phyloP scores from a whole-genome alignment of 2,797 vertebrate genomes.

The Rhabdophis nuchalis region DNA sequence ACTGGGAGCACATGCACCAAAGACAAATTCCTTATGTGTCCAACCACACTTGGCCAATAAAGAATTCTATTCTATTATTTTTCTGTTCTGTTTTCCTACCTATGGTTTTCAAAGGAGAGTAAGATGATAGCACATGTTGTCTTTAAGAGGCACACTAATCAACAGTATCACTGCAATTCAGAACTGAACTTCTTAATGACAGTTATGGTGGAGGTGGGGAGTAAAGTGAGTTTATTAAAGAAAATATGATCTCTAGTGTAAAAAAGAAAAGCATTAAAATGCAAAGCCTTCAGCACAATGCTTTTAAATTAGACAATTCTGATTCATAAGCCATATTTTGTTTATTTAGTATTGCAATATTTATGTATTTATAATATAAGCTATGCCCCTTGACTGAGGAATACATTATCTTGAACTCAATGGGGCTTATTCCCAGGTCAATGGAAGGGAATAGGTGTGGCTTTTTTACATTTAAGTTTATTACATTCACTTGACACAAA shows the following conservation, averaged over 20 bases:
- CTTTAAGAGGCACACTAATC: slow-evolving; percentile 59
- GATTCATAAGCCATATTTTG: slow-evolving; percentile 44
- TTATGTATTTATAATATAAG: background rate
- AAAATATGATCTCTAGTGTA: slow-evolving; percentile 72
- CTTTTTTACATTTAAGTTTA: slow-evolving; percentile 26
- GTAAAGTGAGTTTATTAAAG: slow-evolving; percentile 72
- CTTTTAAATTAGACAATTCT: slow-evolving; percentile 49
- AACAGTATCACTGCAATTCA: slow-evolving; percentile 61
- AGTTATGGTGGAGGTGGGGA: slow-evolving; percentile 17
- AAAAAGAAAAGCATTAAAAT: slow-evolving; percentile 71
- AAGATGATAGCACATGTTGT: slow-evolving; percentile 53
- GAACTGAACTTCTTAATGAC: slow-evolving; percentile 70
- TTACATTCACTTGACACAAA: background rate
- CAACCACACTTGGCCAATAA: too few species aligned
- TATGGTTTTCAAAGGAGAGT: slow-evolving; percentile 43
- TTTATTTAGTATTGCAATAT: slow-evolving; percentile 7
- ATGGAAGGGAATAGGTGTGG: background rate
- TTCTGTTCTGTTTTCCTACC: background rate
- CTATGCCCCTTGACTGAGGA: background rate
- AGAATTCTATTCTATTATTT: background rate
- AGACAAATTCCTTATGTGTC: too few species aligned
- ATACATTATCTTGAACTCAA: background rate
- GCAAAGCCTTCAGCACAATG: slow-evolving; percentile 52
- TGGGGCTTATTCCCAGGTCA: slow-evolving; percentile 19
- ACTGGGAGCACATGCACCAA: too few species aligned